These are phyloP conservation scores for Adoxophyes honmai DNA, from an alignment of 1,140 invertebrate species.

Conservation along the genomic window DNA sequence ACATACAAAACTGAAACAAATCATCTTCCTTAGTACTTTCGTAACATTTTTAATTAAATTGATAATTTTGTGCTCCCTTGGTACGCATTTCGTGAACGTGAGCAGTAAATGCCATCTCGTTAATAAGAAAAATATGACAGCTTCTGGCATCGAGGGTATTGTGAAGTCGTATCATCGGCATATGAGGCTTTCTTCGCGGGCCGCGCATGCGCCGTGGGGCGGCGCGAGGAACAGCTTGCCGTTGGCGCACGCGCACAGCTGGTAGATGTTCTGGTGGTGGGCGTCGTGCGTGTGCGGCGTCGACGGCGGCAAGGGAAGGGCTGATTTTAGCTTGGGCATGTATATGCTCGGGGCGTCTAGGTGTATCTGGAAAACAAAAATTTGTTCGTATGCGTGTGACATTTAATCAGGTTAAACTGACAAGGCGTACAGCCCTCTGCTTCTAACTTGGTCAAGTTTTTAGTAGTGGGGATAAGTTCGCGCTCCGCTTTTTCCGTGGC, in stretches of 20 bases:
- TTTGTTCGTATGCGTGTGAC: neutral
- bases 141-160: neutral
- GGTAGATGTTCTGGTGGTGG: conserved; percentile 85
- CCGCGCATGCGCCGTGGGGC: conserved; percentile 87
- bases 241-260: conserved; percentile 93
- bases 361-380: conserved; percentile 76
- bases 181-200: conserved; percentile 72
- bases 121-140: neutral
- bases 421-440: too few relatives aligned
- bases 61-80: too few relatives aligned
- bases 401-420: too few relatives aligned
- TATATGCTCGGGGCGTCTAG: conserved; percentile 82
- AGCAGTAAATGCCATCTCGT: too few relatives aligned
- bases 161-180: conserved; percentile 64
- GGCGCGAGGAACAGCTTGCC: conserved; percentile 93
- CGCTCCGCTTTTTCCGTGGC: too few relatives aligned
- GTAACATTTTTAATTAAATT: too few relatives aligned
- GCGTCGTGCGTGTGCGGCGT: conserved; percentile 66
- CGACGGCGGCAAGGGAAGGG: conserved; percentile 70
- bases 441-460: too few relatives aligned
- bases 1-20: too few relatives aligned
- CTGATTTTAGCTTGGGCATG: conserved; percentile 84
- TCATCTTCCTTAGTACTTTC: too few relatives aligned
- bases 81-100: too few relatives aligned
- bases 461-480: too few relatives aligned